Evolutionary conservation across 1,140 invertebrate species (phyloP).

Genomic region (Nomia melanderi): DNA sequence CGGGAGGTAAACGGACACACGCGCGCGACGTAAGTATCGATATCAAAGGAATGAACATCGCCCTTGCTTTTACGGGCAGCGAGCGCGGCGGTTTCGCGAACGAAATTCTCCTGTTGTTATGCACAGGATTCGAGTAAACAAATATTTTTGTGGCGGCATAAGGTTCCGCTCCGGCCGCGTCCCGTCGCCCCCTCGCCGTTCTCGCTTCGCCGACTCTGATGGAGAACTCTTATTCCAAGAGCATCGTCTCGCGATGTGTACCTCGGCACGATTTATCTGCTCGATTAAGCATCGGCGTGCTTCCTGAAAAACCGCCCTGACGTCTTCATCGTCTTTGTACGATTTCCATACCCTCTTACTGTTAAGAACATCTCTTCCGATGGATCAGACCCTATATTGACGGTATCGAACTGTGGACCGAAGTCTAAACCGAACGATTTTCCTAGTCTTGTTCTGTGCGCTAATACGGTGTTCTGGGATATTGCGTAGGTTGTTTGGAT

Average conservation of each 20-base stretch:
- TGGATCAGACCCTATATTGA: not conserved
- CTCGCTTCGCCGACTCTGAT: constrained; percentile 15
- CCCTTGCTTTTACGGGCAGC: constrained; percentile 16
- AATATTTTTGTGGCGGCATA: constrained; percentile 26
- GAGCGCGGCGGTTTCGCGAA: not conserved
- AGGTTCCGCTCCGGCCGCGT: not conserved
- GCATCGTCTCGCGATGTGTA: constrained; percentile 21
- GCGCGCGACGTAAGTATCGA: constrained; percentile 16
- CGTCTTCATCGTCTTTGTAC: constrained; percentile 44
- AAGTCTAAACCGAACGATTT: too few relatives aligned
- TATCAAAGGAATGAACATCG: constrained; percentile 37
- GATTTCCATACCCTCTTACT: constrained; percentile 28
- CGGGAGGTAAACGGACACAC: too few relatives aligned
- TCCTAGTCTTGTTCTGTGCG: too few relatives aligned
- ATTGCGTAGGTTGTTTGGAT: too few relatives aligned
- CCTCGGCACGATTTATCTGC: constrained; percentile 31
- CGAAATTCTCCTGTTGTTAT: constrained; percentile 26
- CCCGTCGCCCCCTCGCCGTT: not conserved
- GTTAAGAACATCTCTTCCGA: constrained; percentile 21
- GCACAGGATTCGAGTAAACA: constrained; percentile 22
- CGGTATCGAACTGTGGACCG: too few relatives aligned
- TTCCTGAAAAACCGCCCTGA: constrained; percentile 9
- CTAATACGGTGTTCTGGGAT: too few relatives aligned
- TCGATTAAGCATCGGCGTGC: constrained; percentile 36
- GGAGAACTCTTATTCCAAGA: constrained; percentile 23